phyloP scores from a whole-genome alignment of 1,140 invertebrate genomes.

The Antheraea mylitta region DNA sequence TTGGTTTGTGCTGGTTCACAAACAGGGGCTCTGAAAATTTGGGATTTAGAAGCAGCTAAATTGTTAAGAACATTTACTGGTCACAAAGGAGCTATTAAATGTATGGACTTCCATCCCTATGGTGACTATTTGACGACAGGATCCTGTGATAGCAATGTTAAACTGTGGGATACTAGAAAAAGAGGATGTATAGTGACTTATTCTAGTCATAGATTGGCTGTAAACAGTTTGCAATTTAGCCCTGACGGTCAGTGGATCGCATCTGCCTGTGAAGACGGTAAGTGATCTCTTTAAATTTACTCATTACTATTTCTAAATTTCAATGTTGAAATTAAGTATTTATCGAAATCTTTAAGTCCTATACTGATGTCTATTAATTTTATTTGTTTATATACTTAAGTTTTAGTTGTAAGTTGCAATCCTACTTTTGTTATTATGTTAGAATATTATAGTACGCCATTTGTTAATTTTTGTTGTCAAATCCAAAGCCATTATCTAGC shows the following conservation, averaged over 20 bases:
- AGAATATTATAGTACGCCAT: too few species aligned
- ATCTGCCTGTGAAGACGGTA: conserved; percentile 94
- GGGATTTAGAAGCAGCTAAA: conserved; percentile 97
- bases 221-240: conserved; percentile 97
- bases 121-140: conserved; percentile 96
- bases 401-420: too few species aligned
- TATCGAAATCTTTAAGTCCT: too few species aligned
- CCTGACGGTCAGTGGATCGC: conserved; percentile 99
- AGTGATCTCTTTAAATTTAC: conserved; percentile 9
- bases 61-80: conserved; percentile 94
- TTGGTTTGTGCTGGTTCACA: conserved; percentile 96
- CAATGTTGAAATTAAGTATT: too few species aligned
- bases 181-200: conserved; percentile 94
- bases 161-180: conserved; percentile 81
- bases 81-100: conserved; percentile 93
- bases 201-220: conserved; percentile 91
- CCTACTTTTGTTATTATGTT: too few species aligned
- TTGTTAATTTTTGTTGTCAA: too few species aligned
- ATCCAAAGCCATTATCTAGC: too few species aligned
- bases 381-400: too few species aligned
- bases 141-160: conserved; percentile 91
- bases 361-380: too few species aligned
- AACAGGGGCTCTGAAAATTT: conserved; percentile 96
- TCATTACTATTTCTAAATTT: neutral
- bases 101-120: conserved; percentile 98